These are phyloP conservation scores for Drosophila ezoana DNA, from an alignment of 2,888 invertebrate species.

Conservation along the genomic window DNA sequence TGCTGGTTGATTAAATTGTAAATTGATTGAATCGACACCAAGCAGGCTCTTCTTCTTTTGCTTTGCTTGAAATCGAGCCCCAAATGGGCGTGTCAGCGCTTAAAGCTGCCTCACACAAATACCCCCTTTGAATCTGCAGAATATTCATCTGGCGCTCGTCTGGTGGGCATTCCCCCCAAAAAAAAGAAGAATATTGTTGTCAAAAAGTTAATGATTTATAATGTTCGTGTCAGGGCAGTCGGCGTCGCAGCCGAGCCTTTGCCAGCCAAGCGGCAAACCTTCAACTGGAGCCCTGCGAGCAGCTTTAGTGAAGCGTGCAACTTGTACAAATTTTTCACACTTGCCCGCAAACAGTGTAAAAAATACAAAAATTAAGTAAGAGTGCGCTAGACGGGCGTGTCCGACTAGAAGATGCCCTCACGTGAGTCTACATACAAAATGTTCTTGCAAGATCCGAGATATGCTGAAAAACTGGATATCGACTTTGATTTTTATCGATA, in stretches of 20 bases:
- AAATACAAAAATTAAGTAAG: constrained; percentile 23
- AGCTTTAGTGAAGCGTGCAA: constrained; percentile 66
- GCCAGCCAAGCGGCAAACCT: constrained; percentile 41
- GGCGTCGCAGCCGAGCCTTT: not conserved
- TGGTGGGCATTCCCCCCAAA: constrained; percentile 18
- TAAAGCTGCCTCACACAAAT: constrained; percentile 19
- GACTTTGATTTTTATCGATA: no score
- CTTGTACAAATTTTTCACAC: constrained; percentile 81
- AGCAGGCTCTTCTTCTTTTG: not conserved
- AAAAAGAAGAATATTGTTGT: constrained; percentile 72
- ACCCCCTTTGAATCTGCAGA: constrained; percentile 7
- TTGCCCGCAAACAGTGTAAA: constrained; percentile 60
- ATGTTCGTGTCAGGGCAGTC: constrained; percentile 65
- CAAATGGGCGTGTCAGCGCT: not conserved
- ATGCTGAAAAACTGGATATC: no score
- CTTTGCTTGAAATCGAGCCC: constrained; percentile 18
- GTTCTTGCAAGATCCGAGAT: no score
- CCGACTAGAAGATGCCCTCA: no score
- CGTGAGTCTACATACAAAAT: no score
- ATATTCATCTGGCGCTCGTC: constrained; percentile 47
- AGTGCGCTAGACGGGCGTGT: no score
- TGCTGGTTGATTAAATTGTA: constrained; percentile 15
- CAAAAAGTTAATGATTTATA: constrained; percentile 81
- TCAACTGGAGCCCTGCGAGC: constrained; percentile 45
- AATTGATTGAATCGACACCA: constrained; percentile 13